Conservation (phyloP, 2,888 invertebrate genomes). For the Pollenia amentaria region DNA sequence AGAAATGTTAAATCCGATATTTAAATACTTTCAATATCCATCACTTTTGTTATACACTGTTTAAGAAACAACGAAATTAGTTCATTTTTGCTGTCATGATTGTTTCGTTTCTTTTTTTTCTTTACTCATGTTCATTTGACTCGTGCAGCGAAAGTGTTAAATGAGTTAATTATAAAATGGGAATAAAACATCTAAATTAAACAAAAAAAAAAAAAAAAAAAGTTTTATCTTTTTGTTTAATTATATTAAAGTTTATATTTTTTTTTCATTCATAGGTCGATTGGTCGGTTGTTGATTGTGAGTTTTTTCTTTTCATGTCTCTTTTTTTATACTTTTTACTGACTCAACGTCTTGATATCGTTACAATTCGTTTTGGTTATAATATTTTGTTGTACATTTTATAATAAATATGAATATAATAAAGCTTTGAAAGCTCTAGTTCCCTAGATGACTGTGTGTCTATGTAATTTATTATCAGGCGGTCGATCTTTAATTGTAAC, state of each 20-base stretch:
- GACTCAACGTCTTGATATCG: conserved; percentile 7
- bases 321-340: conserved; percentile 19
- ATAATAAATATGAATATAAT: conserved; percentile 11
- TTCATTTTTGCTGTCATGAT: background rate
- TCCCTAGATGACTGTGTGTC: background rate
- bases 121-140: conserved; percentile 39
- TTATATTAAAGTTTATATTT: background rate
- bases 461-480: background rate
- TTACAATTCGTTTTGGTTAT: conserved; percentile 20
- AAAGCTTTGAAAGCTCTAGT: conserved; percentile 25
- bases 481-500: background rate
- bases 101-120: background rate
- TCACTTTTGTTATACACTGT: conserved; percentile 11
- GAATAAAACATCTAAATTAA: conserved; percentile 14
- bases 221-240: conserved; percentile 12
- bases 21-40: background rate
- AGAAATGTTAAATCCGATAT: background rate
- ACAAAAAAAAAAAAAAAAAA: conserved; percentile 14
- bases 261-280: conserved; percentile 35
- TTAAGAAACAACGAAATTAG: background rate
- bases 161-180: conserved; percentile 60
- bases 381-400: conserved; percentile 8
- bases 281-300: conserved; percentile 47
- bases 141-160: conserved; percentile 67
- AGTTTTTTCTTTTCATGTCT: background rate